These are phyloP conservation scores for Popillia japonica DNA, from an alignment of 1,140 invertebrate genomes.

Conservation along the genomic window DNA sequence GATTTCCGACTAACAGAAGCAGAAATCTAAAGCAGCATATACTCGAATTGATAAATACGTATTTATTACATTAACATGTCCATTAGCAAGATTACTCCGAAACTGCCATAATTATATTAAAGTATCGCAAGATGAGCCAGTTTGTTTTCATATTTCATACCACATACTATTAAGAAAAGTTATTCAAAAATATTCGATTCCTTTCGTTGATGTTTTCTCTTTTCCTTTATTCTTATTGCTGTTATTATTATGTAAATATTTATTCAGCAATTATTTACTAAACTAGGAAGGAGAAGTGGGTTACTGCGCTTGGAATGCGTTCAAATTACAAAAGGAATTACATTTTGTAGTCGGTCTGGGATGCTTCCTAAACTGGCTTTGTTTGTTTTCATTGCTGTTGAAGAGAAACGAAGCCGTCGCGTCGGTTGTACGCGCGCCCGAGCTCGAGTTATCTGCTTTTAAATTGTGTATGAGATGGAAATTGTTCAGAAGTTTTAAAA, in stretches of 20 bases:
- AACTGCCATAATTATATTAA: no score
- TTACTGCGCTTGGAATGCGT: neutral
- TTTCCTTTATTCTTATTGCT: neutral
- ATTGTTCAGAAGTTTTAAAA: constrained; percentile 4
- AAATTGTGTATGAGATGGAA: constrained; percentile 30
- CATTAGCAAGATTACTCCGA: no score
- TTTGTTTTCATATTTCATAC: no score
- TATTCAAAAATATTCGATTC: neutral
- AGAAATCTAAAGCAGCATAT: no score
- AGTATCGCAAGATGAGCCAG: no score
- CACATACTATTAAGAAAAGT: no score
- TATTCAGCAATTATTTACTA: constrained; percentile 3
- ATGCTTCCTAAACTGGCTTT: constrained; percentile 15
- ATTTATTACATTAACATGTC: no score
- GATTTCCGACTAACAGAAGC: no score
- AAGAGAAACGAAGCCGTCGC: constrained; percentile 7
- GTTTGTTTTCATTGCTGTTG: constrained; percentile 21
- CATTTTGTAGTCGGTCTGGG: constrained; percentile 25
- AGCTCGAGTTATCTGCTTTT: neutral
- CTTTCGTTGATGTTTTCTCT: neutral
- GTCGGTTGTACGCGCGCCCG: neutral
- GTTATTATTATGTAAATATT: constrained; percentile 29
- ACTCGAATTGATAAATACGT: no score
- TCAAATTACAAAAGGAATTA: constrained; percentile 21
- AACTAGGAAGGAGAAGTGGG: neutral